A percentile compares a stretch with the other conserved stretches of the same genome.
These are phyloP conservation scores for Cryptoblepharus egeriae DNA, from an alignment of 2,797 vertebrate species.

Conservation along the genomic window DNA sequence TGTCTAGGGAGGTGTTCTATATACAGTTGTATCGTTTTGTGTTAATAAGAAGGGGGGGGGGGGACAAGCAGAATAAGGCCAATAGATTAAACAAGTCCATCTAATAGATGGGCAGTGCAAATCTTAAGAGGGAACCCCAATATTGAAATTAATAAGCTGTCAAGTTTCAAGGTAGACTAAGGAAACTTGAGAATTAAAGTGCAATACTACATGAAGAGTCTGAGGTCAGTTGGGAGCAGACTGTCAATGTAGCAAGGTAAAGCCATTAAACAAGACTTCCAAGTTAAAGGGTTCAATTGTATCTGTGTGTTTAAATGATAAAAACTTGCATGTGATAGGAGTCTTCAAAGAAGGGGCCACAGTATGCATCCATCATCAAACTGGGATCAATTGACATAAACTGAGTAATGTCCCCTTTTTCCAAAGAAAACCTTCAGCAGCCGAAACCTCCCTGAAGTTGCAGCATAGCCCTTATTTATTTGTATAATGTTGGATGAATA, in stretches of 20 bases:
- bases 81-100: constrained; percentile 22
- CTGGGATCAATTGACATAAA: constrained; percentile 44
- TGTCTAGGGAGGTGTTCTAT: neutral
- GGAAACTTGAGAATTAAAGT: constrained; percentile 73
- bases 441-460: too few species aligned
- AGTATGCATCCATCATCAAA: constrained; percentile 55
- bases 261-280: constrained; percentile 63
- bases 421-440: too few species aligned
- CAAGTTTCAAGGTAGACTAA: constrained; percentile 69
- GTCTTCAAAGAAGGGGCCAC: constrained; percentile 53
- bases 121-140: constrained; percentile 45
- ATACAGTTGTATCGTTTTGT: neutral
- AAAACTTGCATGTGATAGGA: constrained; percentile 54
- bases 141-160: constrained; percentile 75
- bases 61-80: neutral
- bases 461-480: too few species aligned
- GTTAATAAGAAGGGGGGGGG: neutral
- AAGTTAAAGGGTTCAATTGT: constrained; percentile 53
- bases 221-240: constrained; percentile 48
- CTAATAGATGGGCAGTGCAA: constrained; percentile 9
- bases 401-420: constrained; percentile 36
- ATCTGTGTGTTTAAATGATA: constrained; percentile 50
- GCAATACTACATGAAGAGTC: constrained; percentile 63
- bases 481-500: neutral
- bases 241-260: constrained; percentile 61